These are phyloP conservation scores for Sceliomorpha sp. DNA, from an alignment of 2,888 invertebrate species.

Conservation along the genomic window DNA sequence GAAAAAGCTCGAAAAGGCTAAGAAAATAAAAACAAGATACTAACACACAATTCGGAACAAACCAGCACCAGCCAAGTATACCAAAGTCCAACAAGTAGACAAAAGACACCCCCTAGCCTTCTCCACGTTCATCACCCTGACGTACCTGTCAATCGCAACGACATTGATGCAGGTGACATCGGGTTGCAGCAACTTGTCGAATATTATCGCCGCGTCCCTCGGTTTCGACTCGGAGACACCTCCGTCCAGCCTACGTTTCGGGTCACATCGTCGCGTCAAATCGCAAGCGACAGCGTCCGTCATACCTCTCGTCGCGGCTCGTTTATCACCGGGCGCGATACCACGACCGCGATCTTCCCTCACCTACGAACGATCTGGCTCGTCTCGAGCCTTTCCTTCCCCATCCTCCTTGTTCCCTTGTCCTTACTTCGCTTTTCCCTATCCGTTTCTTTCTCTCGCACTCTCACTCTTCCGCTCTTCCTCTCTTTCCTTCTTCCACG, in stretches of 20 bases:
- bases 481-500: no score
- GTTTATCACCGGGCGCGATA: constrained; percentile 43
- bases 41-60: no score
- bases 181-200: constrained; percentile 1
- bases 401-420: no score
- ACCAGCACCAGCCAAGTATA: no score
- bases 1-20: no score
- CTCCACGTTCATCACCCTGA: not conserved
- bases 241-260: constrained; percentile 23
- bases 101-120: not conserved
- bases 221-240: constrained; percentile 14
- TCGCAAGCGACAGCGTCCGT: constrained; percentile 43
- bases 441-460: no score
- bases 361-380: constrained; percentile 34
- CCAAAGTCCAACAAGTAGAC: no score
- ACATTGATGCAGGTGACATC: constrained; percentile 8
- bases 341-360: constrained; percentile 44
- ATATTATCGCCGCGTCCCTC: constrained; percentile 8
- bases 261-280: constrained; percentile 47
- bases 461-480: no score
- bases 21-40: no score
- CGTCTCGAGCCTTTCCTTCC: constrained; percentile 22
- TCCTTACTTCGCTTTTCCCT: no score
- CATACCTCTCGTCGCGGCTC: constrained; percentile 43
- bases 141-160: constrained; percentile 9